phyloP scores from a whole-genome alignment of 2,888 invertebrate genomes.

The Conops quadrifasciatus region DNA sequence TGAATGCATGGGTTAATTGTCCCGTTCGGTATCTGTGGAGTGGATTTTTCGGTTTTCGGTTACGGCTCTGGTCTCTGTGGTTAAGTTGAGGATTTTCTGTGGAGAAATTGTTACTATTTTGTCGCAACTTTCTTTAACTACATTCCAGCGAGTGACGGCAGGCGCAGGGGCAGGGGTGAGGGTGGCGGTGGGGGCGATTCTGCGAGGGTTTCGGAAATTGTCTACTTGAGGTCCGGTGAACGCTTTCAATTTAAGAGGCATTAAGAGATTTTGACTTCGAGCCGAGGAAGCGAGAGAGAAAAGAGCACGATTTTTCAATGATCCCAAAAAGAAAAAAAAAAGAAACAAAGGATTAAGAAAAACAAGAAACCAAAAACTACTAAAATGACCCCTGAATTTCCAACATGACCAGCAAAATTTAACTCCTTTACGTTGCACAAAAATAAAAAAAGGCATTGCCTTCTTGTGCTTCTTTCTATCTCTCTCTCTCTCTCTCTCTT shows the following conservation, averaged over 20 bases:
- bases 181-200: background rate
- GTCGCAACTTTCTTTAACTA: constrained; percentile 19
- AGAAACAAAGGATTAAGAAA: background rate
- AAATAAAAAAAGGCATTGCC: too few species aligned
- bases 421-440: background rate
- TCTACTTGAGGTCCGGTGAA: constrained; percentile 14
- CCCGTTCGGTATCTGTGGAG: background rate
- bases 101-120: constrained; percentile 24
- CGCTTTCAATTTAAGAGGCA: constrained; percentile 27
- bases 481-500: too few species aligned
- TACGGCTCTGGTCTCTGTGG: constrained; percentile 20
- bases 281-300: too few species aligned
- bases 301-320: too few species aligned
- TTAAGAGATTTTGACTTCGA: constrained; percentile 13
- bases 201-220: background rate
- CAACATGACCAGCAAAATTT: constrained; percentile 5
- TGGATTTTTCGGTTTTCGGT: constrained; percentile 8
- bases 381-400: too few species aligned
- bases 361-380: too few species aligned
- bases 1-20: background rate
- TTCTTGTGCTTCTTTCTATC: too few species aligned
- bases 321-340: background rate
- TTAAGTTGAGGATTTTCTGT: constrained; percentile 24
- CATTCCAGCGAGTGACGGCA: background rate
- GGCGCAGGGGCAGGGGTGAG: background rate